A percentile compares a stretch with the other conserved stretches of the same genome.
phyloP scores from a whole-genome alignment of 1,140 invertebrate species.

The Hypothenemus hampei region DNA sequence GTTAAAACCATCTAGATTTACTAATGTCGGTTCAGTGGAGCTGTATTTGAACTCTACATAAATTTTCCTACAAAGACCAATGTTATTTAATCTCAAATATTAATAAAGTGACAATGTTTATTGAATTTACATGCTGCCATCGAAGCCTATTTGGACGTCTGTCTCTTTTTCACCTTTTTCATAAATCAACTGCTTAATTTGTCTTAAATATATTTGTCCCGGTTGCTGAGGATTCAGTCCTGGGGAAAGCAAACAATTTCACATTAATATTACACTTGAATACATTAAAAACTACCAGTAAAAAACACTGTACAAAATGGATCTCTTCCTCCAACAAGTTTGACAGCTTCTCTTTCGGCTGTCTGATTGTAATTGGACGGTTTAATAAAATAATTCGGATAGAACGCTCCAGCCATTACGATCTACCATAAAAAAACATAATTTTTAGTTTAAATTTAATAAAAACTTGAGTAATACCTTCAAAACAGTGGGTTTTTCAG shows the following conservation, averaged over 20 bases:
- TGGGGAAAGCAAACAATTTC: constrained; percentile 38
- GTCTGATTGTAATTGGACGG: constrained; percentile 43
- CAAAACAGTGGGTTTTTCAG: constrained; percentile 54
- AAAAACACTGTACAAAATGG: constrained; percentile 74
- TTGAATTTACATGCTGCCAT: constrained; percentile 51
- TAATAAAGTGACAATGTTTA: background rate
- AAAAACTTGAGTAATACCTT: constrained; percentile 50
- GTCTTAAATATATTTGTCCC: constrained; percentile 45
- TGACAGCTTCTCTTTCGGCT: constrained; percentile 57
- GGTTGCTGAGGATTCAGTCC: constrained; percentile 53
- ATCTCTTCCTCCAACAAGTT: constrained; percentile 62
- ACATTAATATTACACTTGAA: constrained; percentile 46
- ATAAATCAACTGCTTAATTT: constrained; percentile 32
- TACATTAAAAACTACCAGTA: constrained; percentile 41
- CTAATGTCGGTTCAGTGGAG: constrained; percentile 5
- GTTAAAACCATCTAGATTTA: constrained; percentile 32
- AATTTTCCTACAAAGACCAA: constrained; percentile 45
- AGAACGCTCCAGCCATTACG: constrained; percentile 77
- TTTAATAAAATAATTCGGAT: constrained; percentile 83
- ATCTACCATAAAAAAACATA: constrained; percentile 51
- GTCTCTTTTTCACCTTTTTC: constrained; percentile 14
- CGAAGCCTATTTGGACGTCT: constrained; percentile 60
- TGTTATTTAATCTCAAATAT: too few relatives aligned
- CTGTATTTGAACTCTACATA: constrained; percentile 56
- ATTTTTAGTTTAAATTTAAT: background rate